Evolutionary conservation across 1,140 invertebrate genomes (phyloP), one percentile per base, ranked within the genome.

Genomic region (Acromyrmex charruanus): DNA sequence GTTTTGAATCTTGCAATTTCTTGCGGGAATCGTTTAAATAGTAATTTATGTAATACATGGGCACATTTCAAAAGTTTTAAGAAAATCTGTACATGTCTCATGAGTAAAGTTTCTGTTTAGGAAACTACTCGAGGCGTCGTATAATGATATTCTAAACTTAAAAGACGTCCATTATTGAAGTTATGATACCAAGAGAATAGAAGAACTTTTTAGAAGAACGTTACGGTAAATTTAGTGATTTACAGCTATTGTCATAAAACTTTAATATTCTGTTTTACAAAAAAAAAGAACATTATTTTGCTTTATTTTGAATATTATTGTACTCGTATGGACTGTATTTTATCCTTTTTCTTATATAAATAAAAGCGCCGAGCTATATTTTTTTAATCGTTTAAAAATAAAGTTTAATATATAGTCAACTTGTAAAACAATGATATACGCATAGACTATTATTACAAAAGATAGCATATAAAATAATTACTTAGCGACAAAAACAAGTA

Each of bases 21-120:
- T 82, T 39, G 6, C 1, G 39, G 25, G 1, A 71, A 39, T 35
- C 55, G 18, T 59, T 82, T 82, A 61, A 72, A 82, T 55, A 58
- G n/a, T 39, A 82, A 82, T 74, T 82, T 74, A 72, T 44, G 10
- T 82, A 51, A 82, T 74, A 74, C 68, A 61, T 55, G 39, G 14
- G 25, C 39, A 61, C 72, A 68, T 74, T 82, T 61, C 28, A 39
- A 82, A 55, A 35, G 25, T 74, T 72, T 61, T 61, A 74, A 74
- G 68, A 82, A 82, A 82, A 82, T 82, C 80, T 61, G 68, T 82
- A 72, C 28, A 72, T 61, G 68, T 18, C 39, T 82, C 68, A 82
- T 35, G 80, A 74, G 80, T 44, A 61, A 82, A 82, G 80, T 82
- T 82, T 31, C 25, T 74, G 18, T 68, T 82, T 61, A 55, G 21